Evolutionary conservation across 2,888 invertebrate species (phyloP).

Genomic region (Papilio elwesi): DNA sequence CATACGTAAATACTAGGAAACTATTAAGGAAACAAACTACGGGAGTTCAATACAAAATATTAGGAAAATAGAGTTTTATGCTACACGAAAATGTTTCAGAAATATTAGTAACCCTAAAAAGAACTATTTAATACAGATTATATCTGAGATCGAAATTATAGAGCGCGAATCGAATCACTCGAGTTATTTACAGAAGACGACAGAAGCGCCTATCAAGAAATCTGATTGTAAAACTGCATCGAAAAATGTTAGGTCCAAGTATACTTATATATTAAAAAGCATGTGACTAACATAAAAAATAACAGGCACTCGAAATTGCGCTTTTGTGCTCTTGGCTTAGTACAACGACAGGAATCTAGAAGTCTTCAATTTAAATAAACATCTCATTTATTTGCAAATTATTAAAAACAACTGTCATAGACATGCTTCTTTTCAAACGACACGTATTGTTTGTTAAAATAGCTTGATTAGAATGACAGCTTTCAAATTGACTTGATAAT

Average conservation of each 20-base stretch:
- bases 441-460: too few relatives aligned
- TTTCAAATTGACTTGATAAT: too few relatives aligned
- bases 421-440: too few relatives aligned
- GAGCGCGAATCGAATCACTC: constrained; percentile 50
- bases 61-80: constrained; percentile 79
- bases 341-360: too few relatives aligned
- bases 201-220: constrained; percentile 47
- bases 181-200: constrained; percentile 66
- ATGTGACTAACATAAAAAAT: too few relatives aligned
- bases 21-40: constrained; percentile 75
- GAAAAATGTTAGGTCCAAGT: constrained; percentile 60
- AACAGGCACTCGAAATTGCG: too few relatives aligned
- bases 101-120: constrained; percentile 60
- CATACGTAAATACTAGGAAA: constrained; percentile 74
- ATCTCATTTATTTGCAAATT: too few relatives aligned
- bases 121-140: constrained; percentile 50
- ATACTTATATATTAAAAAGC: constrained; percentile 52
- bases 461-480: too few relatives aligned
- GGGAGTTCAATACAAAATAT: constrained; percentile 75
- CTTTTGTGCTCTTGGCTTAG: too few relatives aligned
- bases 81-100: constrained; percentile 74
- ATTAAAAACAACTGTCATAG: too few relatives aligned
- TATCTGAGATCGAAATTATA: constrained; percentile 47
- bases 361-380: too few relatives aligned
- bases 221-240: constrained; percentile 60